phyloP scores from a whole-genome alignment of 64 coral and sea anemone genomes.

The Anthopleura sola region DNA sequence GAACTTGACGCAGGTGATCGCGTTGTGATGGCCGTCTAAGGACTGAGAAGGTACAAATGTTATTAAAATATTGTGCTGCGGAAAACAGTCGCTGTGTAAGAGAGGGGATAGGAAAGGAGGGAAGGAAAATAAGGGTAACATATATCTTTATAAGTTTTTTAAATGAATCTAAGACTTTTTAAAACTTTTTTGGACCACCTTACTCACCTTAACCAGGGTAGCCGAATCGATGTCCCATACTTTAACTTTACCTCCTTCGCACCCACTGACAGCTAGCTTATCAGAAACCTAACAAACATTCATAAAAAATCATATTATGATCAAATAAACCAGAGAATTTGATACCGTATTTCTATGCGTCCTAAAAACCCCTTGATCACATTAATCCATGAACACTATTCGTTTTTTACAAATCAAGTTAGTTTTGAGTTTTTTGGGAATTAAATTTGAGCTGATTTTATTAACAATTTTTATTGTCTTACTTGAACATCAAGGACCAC shows the following conservation, averaged over 20 bases:
- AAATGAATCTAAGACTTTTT: too few species aligned
- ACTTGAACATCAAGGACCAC: constrained; percentile 88
- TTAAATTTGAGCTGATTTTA: background rate
- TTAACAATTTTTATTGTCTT: constrained; percentile 10
- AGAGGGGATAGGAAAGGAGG: background rate
- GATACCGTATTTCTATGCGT: too few species aligned
- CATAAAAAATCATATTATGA: background rate
- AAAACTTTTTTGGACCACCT: background rate
- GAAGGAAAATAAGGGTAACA: background rate
- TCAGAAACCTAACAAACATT: constrained; percentile 66
- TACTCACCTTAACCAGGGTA: constrained; percentile 70
- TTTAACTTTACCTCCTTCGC: constrained; percentile 91
- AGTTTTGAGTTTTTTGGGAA: too few species aligned
- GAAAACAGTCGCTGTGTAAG: background rate
- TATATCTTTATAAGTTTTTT: too few species aligned
- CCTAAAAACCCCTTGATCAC: too few species aligned
- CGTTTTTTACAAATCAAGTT: too few species aligned
- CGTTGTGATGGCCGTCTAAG: constrained; percentile 85
- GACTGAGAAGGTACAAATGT: constrained; percentile 41
- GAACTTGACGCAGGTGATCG: constrained; percentile 87
- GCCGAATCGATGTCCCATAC: constrained; percentile 90
- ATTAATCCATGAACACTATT: too few species aligned
- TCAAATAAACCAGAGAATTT: background rate
- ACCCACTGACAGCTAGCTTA: constrained; percentile 80
- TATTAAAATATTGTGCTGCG: background rate